A percentile compares a stretch with the other conserved stretches of the same genome.
phyloP scores from a whole-genome alignment of 2,888 invertebrate genomes.

The Germaria angustata region DNA sequence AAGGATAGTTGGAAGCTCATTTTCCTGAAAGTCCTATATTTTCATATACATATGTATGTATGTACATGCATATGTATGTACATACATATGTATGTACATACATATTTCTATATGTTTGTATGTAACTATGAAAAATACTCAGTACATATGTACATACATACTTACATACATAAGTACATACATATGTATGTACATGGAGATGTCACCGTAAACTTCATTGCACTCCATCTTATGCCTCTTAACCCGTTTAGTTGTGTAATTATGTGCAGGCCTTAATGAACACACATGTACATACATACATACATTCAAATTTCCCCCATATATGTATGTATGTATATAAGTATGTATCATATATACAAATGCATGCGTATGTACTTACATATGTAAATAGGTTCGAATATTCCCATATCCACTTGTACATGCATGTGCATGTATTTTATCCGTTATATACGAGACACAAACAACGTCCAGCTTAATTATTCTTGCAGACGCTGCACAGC shows the following conservation, averaged over 20 bases:
- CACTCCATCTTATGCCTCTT: no score
- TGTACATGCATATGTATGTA: neutral
- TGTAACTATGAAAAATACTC: neutral
- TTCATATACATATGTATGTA: neutral
- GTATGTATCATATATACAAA: neutral
- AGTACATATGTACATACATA: neutral
- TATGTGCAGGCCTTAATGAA: no score
- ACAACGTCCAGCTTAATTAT: slow-evolving; percentile 18
- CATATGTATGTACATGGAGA: no score
- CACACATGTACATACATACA: no score
- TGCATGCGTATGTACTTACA: neutral
- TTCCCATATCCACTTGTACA: neutral
- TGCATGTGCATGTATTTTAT: neutral
- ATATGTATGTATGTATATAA: neutral
- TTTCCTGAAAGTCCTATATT: neutral
- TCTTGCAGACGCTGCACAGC: neutral
- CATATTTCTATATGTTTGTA: neutral
- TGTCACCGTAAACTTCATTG: no score
- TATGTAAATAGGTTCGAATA: slow-evolving; percentile 7
- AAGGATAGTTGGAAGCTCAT: neutral
- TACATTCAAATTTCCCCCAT: no score
- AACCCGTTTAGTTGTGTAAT: no score
- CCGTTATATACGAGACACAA: slow-evolving; percentile 18
- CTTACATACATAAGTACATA: no score
- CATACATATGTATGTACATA: slow-evolving; percentile 5